Base-by-base conservation (phyloP, 1,140 invertebrate genomes). In the Dinoponera quadriceps region DNA sequence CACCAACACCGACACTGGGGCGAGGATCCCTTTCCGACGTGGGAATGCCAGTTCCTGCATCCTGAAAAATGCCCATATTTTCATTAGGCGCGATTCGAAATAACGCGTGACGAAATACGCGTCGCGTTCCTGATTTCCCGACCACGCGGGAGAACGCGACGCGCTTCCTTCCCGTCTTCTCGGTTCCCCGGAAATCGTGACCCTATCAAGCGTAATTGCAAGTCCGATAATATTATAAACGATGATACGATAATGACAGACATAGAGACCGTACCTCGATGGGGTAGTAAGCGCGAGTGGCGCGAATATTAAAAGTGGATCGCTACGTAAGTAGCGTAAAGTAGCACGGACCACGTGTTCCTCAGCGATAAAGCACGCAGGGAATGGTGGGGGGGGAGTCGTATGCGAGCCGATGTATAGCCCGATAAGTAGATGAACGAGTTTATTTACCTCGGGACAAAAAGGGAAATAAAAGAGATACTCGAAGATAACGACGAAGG, bases 31-130 rank as follows among this genome's bases (percentile, higher is more conserved):
- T 91, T 89, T 91, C 85, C 90, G 85, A 85, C 89, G 89, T 88
- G 68, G 62, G 59, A 82, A 71, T 54, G 83, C 86, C 89, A 81
- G 89, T 90, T 85, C 91, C 93, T 89, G 91, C 93, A 94, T 94
- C 91, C 93, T 94, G 93, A 82, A 93, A 93, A 89, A 89, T 69
- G 87, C 29, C 84, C 68, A 90, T 83, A 86, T 9, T 66, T 80
- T 71, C 20, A 51, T 77, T 77, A 77, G 29, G 38, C 16, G 60
- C 29, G 2, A 14, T 3, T 54, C 38, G 11, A 77, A 66, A 66
- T 77, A 33, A 20, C 69, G 51, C 65, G 44, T 5, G 18, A 14
- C 18, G 73, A 20, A n/a, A n/a, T 20, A 44, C 38, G 38, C 38
- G 38, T 11, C 38, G 3, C 9, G 38, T 2, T 33, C n/a, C n/a